A percentile compares a stretch with the other conserved stretches of the same genome.
Conservation (phyloP, 2,113 vertebrate genomes). For the Ahaetulla prasina region DNA sequence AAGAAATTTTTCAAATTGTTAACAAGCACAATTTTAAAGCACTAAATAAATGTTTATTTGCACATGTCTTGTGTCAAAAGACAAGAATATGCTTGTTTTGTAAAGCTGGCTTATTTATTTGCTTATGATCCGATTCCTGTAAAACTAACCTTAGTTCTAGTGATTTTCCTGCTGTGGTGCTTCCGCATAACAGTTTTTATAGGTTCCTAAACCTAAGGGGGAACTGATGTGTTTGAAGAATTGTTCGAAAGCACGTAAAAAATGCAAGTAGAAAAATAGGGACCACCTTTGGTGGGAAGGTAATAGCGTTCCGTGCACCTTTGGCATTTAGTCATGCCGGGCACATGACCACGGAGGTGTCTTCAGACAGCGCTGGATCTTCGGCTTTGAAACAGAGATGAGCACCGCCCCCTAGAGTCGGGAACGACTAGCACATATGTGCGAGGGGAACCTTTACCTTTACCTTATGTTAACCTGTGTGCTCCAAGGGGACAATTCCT, state of each 20-base stretch:
- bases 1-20: not conserved
- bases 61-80: not conserved
- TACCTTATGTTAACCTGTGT: not conserved
- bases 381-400: no score
- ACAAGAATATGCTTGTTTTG: not conserved
- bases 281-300: no score
- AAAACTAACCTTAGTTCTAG: not conserved
- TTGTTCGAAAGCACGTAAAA: no score
- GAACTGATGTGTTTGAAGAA: no score
- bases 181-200: not conserved
- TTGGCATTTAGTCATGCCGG: no score
- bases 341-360: no score
- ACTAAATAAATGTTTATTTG: not conserved
- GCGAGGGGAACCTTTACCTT: no score
- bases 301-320: no score
- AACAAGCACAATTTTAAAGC: not conserved
- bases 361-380: no score
- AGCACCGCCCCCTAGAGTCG: no score
- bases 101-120: not conserved
- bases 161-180: not conserved
- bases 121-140: not conserved
- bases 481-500: not conserved
- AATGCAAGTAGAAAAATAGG: no score
- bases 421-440: no score
- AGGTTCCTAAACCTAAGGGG: not conserved